These are phyloP conservation scores for Lithophane leautieri DNA, from an alignment of 2,888 invertebrate species.

Conservation along the genomic window DNA sequence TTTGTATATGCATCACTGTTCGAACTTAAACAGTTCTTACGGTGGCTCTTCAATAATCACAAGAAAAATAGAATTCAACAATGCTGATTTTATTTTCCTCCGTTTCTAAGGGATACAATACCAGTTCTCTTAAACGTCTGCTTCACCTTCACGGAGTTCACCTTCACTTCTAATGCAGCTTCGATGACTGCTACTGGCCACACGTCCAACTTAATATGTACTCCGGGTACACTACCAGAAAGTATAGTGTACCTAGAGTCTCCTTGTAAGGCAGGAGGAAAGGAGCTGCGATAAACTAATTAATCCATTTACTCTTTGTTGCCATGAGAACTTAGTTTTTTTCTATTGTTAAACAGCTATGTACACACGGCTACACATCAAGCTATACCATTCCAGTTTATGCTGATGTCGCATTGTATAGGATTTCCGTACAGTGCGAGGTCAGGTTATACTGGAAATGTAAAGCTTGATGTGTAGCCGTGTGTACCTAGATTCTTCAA, in stretches of 20 bases:
- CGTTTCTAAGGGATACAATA: background rate
- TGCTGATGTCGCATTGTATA: no score
- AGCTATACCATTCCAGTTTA: no score
- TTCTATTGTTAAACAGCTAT: no score
- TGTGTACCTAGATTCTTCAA: no score
- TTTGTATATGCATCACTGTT: background rate
- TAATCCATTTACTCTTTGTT: background rate
- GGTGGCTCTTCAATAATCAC: background rate
- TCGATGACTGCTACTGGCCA: background rate
- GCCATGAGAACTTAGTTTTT: no score
- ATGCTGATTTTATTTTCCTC: no score
- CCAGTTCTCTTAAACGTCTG: background rate
- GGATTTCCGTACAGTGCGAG: no score
- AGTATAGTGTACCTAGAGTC: background rate
- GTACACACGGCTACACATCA: no score
- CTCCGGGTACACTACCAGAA: background rate
- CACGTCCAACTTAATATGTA: background rate
- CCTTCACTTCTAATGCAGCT: background rate
- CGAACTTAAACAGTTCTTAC: background rate
- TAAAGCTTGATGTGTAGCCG: no score
- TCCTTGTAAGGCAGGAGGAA: no score
- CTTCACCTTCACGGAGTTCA: background rate
- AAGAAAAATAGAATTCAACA: background rate
- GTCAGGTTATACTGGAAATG: no score
- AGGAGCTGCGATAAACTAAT: background rate